Base-by-base conservation (phyloP, 1,140 invertebrate genomes). In the Akabosia matsudoensis region DNA sequence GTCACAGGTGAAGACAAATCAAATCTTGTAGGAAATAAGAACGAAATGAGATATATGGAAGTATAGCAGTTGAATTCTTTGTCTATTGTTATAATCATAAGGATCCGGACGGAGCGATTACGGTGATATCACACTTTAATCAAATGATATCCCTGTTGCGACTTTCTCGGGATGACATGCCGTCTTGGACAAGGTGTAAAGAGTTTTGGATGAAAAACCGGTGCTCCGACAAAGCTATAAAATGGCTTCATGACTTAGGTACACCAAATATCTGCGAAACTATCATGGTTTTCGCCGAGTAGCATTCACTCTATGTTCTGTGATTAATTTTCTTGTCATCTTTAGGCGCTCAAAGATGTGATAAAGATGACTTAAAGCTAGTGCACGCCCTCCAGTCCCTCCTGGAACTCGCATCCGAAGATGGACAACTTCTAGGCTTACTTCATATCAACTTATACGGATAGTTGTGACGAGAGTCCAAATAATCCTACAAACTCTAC, bases 101-200 rank as follows among this genome's bases (percentile, higher is more conserved):
- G 54, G 77, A 79, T 76, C 22, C 78, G 0, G 78, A 79, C 45
- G 67, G 37, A 18, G 76, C 77, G 2, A 18, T 79, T 10, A 74
- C 77, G 10, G 80, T 81, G 1, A 79, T 79, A 33, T 79, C 76
- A 0, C 74, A 81, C 52, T 56, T 81, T 10, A 67, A 34, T 67
- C 77, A 79, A 79, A 81, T 81, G 80, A 79, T 81, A 33, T 33
- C 67, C 0, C 76, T 79, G 31, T 76, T 81, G 2, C 33, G 74
- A 70, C 1, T 74, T 22, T 33, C 75, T 22, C 24, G 79, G 74
- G 71, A 51, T n/a, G 79, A 79, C 16, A 31, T 26, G 26, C 16
- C 78, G 0, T 74, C 78, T 24, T 72, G 76, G 34, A 54, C 61
- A 18, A 78, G 76, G 24, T 61, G 74, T 67, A 81, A 79, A 74